Percentiles rank a stretch among this genome's conserved stretches.
Conservation (phyloP, 2,888 invertebrate species). For the Orthonychiurus folsomi region DNA sequence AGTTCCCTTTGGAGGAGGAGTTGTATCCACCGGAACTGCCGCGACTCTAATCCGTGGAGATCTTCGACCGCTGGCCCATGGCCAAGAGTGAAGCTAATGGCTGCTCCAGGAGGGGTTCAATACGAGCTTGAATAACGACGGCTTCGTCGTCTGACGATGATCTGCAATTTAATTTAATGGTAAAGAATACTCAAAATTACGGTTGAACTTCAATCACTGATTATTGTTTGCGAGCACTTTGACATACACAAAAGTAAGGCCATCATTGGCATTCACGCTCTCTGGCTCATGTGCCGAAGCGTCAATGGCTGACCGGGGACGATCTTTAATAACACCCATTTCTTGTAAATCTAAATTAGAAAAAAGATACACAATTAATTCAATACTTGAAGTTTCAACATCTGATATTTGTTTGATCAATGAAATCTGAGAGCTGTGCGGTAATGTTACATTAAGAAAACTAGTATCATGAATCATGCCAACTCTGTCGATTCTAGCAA, state of each 20-base stretch:
- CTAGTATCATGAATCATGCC: no score
- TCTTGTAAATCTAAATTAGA: no score
- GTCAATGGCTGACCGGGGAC: constrained; percentile 1
- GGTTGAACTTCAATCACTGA: background rate
- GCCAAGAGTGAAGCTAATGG: background rate
- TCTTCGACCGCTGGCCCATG: constrained; percentile 4
- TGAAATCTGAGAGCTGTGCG: no score
- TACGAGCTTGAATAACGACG: background rate
- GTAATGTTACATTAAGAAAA: no score
- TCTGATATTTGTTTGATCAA: no score
- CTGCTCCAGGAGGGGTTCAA: background rate
- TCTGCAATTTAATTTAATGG: background rate
- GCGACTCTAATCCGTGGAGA: constrained; percentile 19
- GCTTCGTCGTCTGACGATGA: background rate
- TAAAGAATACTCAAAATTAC: no score
- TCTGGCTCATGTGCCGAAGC: no score
- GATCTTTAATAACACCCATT: constrained; percentile 8
- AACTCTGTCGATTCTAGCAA: no score
- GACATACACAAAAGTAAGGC: no score
- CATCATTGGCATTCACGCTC: no score
- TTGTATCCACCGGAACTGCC: constrained; percentile 24
- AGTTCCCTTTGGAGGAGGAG: constrained; percentile 16
- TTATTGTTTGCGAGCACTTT: background rate
- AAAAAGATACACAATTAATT: no score
- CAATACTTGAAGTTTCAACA: no score